Base-by-base conservation (phyloP, 2,113 vertebrate species). In the Ciconia stormi region DNA sequence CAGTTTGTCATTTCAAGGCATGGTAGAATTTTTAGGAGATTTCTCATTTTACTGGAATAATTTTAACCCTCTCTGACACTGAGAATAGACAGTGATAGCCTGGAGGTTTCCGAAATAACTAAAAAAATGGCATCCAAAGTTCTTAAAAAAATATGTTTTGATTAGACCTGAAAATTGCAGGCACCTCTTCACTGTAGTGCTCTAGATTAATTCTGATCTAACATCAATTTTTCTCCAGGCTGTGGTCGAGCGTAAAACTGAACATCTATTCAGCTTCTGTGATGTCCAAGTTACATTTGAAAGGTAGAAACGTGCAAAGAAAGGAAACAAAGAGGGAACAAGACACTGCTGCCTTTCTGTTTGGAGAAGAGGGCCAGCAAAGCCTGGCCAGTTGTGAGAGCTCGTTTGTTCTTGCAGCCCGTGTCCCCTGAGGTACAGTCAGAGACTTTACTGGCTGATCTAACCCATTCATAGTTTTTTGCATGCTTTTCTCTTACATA, bases 401-500 rank as follows among this genome's bases (percentile, higher is more conserved):
- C 8, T 18, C 71, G 13, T 62, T 44, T 86, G 11, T 36, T 49
- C 71, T 70, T 38, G 16, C 34, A 92, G 50, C 18, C 2, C 1
- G 20, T 10, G 52, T 52, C 70, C 49, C 71, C 53, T 30, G 34
- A 46, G 56, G 16, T 23, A 27, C 13, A 11, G 4, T 1, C 73
- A 52, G 65, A 67, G 78, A 1, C 11, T 83, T 10, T 46, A 34
- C 22, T 52, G 26, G 16, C 34, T 70, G 36, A 30, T 40, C 47
- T 21, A 50, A 67, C 42, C 29, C 19, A 2, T 2, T 21, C 1
- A 3, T 1, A 50, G 8, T 0, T 72, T 83, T 66, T 7, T n/a
- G 30, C 6, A 4, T 18, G 19, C 9, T 53, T 76, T 79, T 49
- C 34, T 38, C 17, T 49, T 44, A 18, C 23, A 3, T 12, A 30